Percentiles rank a stretch among this genome's conserved stretches.
These are phyloP conservation scores for Tenthredo amoena DNA, from an alignment of 2,888 invertebrate genomes.

Conservation along the genomic window DNA sequence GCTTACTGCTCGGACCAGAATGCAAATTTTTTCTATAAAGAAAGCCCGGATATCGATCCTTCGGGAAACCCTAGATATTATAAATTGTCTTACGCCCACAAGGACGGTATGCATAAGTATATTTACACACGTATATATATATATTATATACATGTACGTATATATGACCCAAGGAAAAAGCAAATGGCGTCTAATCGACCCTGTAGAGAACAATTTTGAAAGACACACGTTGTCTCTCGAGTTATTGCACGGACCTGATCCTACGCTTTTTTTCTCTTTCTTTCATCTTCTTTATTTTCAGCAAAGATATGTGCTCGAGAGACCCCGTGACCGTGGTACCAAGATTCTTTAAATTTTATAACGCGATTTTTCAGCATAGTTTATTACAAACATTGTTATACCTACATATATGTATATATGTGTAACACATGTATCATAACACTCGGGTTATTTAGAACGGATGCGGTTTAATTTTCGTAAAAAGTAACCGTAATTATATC, in stretches of 20 bases:
- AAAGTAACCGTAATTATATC: not conserved
- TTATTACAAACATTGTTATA: not conserved
- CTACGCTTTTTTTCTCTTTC: not conserved
- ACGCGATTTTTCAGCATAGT: not conserved
- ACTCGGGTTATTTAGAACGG: not conserved
- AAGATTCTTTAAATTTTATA: not conserved
- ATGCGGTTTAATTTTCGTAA: conserved; percentile 8
- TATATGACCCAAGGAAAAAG: not conserved
- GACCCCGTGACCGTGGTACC: not conserved
- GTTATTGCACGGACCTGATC: conserved; percentile 45
- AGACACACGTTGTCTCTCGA: conserved; percentile 31
- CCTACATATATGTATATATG: no score
- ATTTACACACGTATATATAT: not conserved
- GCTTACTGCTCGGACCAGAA: conserved; percentile 24
- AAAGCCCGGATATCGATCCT: conserved; percentile 46
- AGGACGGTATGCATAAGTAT: not conserved
- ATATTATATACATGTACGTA: not conserved
- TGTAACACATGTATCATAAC: no score
- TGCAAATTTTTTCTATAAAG: conserved; percentile 39
- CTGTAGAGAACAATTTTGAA: conserved; percentile 39
- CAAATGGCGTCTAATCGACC: conserved; percentile 27
- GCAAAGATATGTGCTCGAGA: not conserved
- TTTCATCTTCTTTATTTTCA: not conserved
- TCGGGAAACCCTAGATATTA: conserved; percentile 45
- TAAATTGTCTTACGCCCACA: conserved; percentile 44